Conservation (phyloP, 1,140 invertebrate genomes). For the Cyclina sinensis region DNA sequence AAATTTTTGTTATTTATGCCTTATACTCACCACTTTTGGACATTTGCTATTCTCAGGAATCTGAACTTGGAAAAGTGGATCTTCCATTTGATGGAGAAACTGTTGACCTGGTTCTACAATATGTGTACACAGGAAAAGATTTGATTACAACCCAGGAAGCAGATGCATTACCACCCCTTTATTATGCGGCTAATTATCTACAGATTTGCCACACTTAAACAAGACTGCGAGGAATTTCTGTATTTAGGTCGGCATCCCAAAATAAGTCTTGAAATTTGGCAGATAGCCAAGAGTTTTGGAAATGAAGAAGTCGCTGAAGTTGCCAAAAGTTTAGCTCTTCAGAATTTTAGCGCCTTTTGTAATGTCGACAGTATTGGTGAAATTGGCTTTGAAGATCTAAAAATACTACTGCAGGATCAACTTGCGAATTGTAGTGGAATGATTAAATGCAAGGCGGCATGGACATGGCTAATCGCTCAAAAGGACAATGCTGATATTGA, state of each 20-base stretch:
- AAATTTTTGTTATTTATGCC: too few species aligned
- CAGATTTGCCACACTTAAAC: conserved; percentile 8
- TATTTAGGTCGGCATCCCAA: neutral
- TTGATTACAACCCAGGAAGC: neutral
- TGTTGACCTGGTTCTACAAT: conserved; percentile 32
- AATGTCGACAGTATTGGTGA: conserved; percentile 21
- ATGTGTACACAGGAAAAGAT: conserved; percentile 48
- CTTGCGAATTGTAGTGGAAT: conserved; percentile 26
- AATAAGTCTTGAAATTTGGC: conserved; percentile 51
- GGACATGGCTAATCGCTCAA: conserved; percentile 45
- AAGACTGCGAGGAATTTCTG: conserved; percentile 41
- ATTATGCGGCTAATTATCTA: conserved; percentile 33
- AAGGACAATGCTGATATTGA: neutral
- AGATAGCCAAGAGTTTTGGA: conserved; percentile 34
- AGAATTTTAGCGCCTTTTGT: conserved; percentile 38
- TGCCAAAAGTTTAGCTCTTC: conserved; percentile 49
- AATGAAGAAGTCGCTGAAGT: conserved; percentile 31
- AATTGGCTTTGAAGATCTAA: conserved; percentile 28
- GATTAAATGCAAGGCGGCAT: conserved; percentile 47
- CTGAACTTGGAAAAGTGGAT: neutral
- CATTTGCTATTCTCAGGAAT: conserved; percentile 32
- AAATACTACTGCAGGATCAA: conserved; percentile 15
- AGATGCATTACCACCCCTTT: neutral
- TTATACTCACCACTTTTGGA: too few species aligned
- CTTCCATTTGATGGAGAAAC: conserved; percentile 36